Percentiles rank a stretch among this genome's conserved stretches.
Conservation (phyloP, 2,797 vertebrate species). For the Alosa sapidissima region DNA sequence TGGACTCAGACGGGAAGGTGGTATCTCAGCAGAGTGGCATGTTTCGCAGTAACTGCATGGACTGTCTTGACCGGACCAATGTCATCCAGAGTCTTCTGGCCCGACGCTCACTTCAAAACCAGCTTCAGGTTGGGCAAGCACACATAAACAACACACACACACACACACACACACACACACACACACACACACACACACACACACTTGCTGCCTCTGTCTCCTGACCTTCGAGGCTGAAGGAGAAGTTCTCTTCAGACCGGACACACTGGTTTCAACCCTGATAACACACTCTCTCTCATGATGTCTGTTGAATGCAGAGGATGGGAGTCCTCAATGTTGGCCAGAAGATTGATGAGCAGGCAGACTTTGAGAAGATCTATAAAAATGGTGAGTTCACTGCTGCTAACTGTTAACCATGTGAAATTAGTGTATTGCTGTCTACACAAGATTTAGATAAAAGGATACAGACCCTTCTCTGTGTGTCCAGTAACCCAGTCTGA, state of each 20-base stretch:
- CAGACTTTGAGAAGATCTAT: conserved; percentile 95
- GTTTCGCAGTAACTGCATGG: conserved; percentile 98
- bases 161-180: neutral
- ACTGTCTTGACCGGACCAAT: conserved; percentile 94
- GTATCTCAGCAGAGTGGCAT: conserved; percentile 85
- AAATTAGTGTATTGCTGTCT: no score
- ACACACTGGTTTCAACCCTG: neutral
- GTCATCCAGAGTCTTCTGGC: conserved; percentile 95
- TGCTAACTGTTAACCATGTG: neutral
- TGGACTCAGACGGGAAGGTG: conserved; percentile 81
- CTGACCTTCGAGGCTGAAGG: no score
- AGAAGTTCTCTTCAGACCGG: no score
- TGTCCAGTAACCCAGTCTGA: no score
- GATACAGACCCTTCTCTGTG: no score
- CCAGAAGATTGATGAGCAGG: conserved; percentile 93
- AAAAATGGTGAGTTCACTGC: conserved; percentile 83
- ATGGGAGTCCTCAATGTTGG: conserved; percentile 91
- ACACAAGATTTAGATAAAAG: no score
- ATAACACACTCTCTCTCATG: neutral
- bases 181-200: neutral
- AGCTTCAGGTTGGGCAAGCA: conserved; percentile 83
- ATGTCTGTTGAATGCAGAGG: conserved; percentile 71
- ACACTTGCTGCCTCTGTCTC: neutral
- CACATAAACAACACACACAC: neutral
- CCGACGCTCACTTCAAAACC: conserved; percentile 88